Evolutionary conservation across 2,888 invertebrate species (phyloP).

Genomic region (Epsilonema sp.): DNA sequence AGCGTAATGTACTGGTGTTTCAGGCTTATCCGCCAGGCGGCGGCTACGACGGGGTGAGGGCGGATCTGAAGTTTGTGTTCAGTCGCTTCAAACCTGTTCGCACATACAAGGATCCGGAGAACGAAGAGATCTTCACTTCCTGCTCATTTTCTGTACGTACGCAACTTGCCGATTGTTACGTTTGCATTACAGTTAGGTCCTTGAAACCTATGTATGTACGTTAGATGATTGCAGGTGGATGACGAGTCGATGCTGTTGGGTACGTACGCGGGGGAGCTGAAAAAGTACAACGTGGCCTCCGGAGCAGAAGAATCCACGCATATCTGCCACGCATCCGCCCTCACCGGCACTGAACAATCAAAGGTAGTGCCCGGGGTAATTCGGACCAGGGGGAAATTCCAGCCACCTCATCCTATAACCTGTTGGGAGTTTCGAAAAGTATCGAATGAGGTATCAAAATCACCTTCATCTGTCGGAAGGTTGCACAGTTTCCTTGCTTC

Average conservation of each 20-base stretch:
- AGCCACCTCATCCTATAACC: no score
- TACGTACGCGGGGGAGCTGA: slow-evolving; percentile 70
- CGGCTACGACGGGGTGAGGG: slow-evolving; percentile 40
- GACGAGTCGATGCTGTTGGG: slow-evolving; percentile 57
- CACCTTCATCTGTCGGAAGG: no score
- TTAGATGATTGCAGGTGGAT: slow-evolving; percentile 38
- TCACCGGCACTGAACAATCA: slow-evolving; percentile 45
- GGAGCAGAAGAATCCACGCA: slow-evolving; percentile 57
- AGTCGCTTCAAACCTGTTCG: slow-evolving; percentile 45
- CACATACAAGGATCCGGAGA: slow-evolving; percentile 45
- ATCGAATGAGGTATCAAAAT: no score
- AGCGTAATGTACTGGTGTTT: no score
- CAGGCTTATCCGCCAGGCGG: slow-evolving; percentile 33
- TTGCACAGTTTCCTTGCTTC: no score
- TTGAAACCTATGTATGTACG: background rate
- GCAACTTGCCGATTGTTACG: no score
- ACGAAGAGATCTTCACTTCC: slow-evolving; percentile 53
- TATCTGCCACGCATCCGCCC: slow-evolving; percentile 64
- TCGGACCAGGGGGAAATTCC: no score
- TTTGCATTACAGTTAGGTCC: background rate
- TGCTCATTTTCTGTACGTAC: slow-evolving; percentile 43
- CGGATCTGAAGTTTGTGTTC: slow-evolving; percentile 63
- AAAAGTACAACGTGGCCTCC: slow-evolving; percentile 61
- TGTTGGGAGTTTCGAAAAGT: no score
- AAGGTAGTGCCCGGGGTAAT: slow-evolving; percentile 20